A percentile compares a stretch with the other conserved stretches of the same genome.
These are phyloP conservation scores for Cossypha polioptera DNA, from an alignment of 2,797 vertebrate genomes.

Conservation along the genomic window DNA sequence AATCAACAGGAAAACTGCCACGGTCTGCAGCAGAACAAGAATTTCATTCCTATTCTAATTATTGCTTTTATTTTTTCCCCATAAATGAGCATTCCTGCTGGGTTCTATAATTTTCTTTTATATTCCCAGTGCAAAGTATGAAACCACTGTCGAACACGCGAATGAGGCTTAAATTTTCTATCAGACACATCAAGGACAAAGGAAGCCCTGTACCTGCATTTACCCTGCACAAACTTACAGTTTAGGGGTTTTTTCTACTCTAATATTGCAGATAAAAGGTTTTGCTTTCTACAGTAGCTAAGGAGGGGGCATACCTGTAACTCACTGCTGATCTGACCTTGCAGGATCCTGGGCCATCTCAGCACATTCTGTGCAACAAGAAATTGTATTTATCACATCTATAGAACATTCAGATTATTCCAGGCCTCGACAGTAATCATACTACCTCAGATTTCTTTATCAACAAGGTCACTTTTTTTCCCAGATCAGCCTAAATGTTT, in stretches of 20 bases:
- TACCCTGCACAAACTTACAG: neutral
- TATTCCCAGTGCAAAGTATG: neutral
- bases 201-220: neutral
- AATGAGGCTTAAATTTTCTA: neutral
- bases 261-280: neutral
- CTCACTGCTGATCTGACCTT: neutral
- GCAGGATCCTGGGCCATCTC: neutral
- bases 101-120: neutral
- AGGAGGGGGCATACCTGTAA: neutral
- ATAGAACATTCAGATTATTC: neutral
- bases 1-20: neutral
- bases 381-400: neutral
- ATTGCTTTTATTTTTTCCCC: neutral
- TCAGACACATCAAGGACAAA: neutral
- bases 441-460: neutral
- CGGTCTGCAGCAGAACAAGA: neutral
- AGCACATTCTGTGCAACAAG: neutral
- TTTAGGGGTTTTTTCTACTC: neutral
- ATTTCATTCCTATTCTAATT: neutral
- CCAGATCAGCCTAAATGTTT: neutral
- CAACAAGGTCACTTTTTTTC: neutral
- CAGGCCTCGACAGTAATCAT: neutral
- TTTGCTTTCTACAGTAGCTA: neutral
- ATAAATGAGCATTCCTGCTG: neutral
- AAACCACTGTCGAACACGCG: neutral